phyloP scores from a whole-genome alignment of 2,888 invertebrate genomes.

The Plagiodera versicolora region DNA sequence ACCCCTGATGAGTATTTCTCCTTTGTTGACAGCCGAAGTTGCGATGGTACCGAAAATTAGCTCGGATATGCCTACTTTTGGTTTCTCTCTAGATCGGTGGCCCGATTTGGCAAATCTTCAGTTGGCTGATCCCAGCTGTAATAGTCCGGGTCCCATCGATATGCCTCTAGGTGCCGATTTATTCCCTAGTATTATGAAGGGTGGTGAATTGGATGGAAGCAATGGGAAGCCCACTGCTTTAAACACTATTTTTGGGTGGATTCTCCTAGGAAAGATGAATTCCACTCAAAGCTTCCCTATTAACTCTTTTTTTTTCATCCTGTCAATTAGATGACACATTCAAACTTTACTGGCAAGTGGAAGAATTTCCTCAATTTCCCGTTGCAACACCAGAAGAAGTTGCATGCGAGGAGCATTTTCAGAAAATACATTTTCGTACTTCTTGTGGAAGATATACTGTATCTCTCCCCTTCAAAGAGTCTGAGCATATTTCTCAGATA shows the following conservation, averaged over 20 bases:
- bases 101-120: neutral
- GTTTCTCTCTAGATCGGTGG: neutral
- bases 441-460: neutral
- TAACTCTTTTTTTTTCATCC: neutral
- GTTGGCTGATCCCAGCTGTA: neutral
- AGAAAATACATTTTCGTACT: too few species aligned
- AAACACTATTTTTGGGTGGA: neutral
- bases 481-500: neutral
- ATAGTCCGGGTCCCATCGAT: neutral
- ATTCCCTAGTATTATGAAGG: neutral
- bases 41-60: neutral
- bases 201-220: neutral
- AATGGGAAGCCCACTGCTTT: neutral
- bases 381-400: neutral
- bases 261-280: neutral
- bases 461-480: neutral
- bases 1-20: neutral
- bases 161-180: neutral
- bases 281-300: neutral
- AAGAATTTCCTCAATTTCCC: neutral
- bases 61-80: neutral
- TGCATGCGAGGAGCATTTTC: too few species aligned
- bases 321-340: neutral
- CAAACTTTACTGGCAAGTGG: neutral
- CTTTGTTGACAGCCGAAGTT: neutral